These are phyloP conservation scores for Phalacrocorax pelagicus DNA, from an alignment of 2,113 vertebrate genomes.

Conservation along the genomic window DNA sequence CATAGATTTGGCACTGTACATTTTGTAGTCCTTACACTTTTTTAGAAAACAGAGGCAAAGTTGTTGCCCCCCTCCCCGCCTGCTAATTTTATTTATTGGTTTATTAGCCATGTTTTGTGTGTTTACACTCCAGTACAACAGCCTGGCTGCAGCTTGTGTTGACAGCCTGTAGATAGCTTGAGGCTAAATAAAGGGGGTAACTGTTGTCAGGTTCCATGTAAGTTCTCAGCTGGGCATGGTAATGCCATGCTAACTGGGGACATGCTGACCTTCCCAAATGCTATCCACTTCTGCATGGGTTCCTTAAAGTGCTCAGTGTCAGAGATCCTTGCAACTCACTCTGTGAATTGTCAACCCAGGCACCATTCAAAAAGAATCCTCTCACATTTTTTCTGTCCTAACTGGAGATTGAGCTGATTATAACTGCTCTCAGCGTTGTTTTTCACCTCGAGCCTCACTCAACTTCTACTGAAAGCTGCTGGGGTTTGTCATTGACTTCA, in stretches of 20 bases:
- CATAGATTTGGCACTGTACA: neutral
- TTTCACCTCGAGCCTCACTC: constrained; percentile 24
- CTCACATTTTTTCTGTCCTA: neutral
- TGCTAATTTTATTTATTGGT: neutral
- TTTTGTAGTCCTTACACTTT: neutral
- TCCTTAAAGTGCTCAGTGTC: neutral
- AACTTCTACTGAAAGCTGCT: neutral
- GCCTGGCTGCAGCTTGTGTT: neutral
- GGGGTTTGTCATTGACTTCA: constrained; percentile 15
- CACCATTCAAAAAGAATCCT: accelerated
- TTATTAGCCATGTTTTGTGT: neutral
- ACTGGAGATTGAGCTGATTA: neutral
- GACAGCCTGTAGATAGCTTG: neutral
- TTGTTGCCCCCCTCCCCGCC: neutral
- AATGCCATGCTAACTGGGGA: neutral
- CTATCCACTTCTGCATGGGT: neutral
- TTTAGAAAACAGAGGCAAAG: neutral
- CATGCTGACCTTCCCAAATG: neutral
- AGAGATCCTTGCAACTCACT: neutral
- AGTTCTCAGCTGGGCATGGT: neutral
- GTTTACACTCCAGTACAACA: neutral
- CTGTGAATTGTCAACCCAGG: neutral
- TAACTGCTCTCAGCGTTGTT: neutral
- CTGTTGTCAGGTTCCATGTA: neutral
- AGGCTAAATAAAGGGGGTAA: neutral